These are phyloP conservation scores for Formica aserva DNA, from an alignment of 2,888 invertebrate species.

Conservation along the genomic window DNA sequence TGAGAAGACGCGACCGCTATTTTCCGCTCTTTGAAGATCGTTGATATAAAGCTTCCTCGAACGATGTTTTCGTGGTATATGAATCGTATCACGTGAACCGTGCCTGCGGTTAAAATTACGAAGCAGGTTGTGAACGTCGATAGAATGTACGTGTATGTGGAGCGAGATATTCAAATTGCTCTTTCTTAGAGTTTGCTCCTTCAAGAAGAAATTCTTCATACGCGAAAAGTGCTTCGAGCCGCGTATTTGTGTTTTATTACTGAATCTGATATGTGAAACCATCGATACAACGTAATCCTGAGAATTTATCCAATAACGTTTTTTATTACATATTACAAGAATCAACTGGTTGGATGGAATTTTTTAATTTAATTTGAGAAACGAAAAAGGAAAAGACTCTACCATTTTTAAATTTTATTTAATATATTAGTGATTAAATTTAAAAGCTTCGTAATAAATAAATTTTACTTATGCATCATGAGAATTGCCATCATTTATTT, in stretches of 20 bases:
- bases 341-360: not conserved
- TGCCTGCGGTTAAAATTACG: slow-evolving; percentile 42
- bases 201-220: slow-evolving; percentile 20
- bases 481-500: slow-evolving; percentile 1
- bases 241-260: slow-evolving; percentile 8
- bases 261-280: not conserved
- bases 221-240: not conserved
- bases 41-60: slow-evolving; percentile 42
- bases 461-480: not conserved
- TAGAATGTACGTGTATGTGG: not conserved
- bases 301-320: not conserved
- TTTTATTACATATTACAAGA: not conserved
- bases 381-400: not conserved
- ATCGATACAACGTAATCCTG: not conserved
- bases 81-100: slow-evolving; percentile 36
- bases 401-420: not conserved
- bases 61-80: slow-evolving; percentile 31
- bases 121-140: slow-evolving; percentile 12
- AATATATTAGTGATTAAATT: not conserved
- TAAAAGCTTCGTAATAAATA: not conserved
- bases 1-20: slow-evolving; percentile 22
- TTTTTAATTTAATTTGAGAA: not conserved
- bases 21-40: slow-evolving; percentile 54
- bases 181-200: slow-evolving; percentile 22
- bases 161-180: slow-evolving; percentile 42